Base-by-base conservation (phyloP, 1,140 invertebrate species). In the Drosophila kikkawai region DNA sequence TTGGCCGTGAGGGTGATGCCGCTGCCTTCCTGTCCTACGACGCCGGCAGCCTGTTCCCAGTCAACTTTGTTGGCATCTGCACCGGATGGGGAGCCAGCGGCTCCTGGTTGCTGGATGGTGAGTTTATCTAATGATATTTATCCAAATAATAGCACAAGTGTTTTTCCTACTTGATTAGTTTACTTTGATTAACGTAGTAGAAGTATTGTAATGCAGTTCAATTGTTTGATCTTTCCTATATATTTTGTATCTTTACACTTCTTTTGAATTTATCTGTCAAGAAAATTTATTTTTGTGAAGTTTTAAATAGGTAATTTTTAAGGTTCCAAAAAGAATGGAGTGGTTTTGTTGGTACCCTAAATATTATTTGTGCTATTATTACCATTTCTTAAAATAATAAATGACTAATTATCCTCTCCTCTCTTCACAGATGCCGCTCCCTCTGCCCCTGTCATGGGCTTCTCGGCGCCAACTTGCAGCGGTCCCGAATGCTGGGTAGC, bases 1-100 rank as follows among this genome's bases (percentile, higher is more conserved):
- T 92, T 2, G 91, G 91, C 5, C 82, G 75, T 26, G 88, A 92
- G 39, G 91, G 95, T 19, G 96, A 97, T 74, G 93, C 93, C 13
- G 94, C 94, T 6, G 95, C 97, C 2, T 96, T 97, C 85, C 91
- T 97, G 44, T 94, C 93, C 11, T 97, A 95, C 93, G 91, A 94
- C 4, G 96, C 97, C 84, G 95, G 95, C 1, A 95, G 96, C 73
- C 94, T 95, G 0, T 95, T 97, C 81, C 93, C 93, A 0, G 94
- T 97, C 29, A 94, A 94, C 65, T 95, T 96, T 90, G 95, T 97
- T 26, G 97, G 97, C 45, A 95, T 97, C 13, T 96, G 96, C 92
- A 98, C 97, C 47, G 97, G 96, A 47, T 98, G 97, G 96, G 97
- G 97, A 22, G 95, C 97, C 1, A 93, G 92, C 61, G 97, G 97